Evolutionary conservation across 2,888 invertebrate genomes (phyloP).

Genomic region (Electrophaes corylata): DNA sequence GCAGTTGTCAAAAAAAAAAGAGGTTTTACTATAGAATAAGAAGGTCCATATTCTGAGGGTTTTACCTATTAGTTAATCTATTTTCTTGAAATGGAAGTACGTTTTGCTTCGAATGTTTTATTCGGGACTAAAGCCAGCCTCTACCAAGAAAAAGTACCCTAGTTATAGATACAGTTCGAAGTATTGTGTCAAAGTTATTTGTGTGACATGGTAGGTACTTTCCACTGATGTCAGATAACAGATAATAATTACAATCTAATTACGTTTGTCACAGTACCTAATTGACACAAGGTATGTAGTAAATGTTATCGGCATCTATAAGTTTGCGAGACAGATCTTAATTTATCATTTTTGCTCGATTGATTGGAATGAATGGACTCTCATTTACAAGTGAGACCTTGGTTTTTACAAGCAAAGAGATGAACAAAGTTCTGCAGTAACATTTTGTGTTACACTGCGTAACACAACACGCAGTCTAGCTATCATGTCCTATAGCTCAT

Average conservation of each 20-base stretch:
- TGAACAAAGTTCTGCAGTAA: neutral
- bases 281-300: constrained; percentile 43
- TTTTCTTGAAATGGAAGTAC: too few species aligned
- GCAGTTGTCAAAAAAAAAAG: too few species aligned
- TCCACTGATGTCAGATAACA: constrained; percentile 9
- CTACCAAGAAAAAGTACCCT: too few species aligned
- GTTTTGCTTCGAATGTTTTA: too few species aligned
- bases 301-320: constrained; percentile 53
- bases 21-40: too few species aligned
- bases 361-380: constrained; percentile 57
- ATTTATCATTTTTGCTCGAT: constrained; percentile 59
- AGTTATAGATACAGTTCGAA: too few species aligned
- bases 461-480: neutral
- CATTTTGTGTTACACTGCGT: neutral
- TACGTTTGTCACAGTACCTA: constrained; percentile 46
- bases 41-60: too few species aligned
- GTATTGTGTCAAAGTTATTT: too few species aligned
- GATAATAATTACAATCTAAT: constrained; percentile 8
- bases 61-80: too few species aligned
- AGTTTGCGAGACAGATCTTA: constrained; percentile 50
- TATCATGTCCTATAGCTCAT: too few species aligned
- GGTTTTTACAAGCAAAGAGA: neutral
- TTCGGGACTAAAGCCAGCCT: too few species aligned
- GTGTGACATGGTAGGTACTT: neutral
- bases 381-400: constrained; percentile 44